Conservation (phyloP, 2,113 vertebrate species). For the Cathartes aura region DNA sequence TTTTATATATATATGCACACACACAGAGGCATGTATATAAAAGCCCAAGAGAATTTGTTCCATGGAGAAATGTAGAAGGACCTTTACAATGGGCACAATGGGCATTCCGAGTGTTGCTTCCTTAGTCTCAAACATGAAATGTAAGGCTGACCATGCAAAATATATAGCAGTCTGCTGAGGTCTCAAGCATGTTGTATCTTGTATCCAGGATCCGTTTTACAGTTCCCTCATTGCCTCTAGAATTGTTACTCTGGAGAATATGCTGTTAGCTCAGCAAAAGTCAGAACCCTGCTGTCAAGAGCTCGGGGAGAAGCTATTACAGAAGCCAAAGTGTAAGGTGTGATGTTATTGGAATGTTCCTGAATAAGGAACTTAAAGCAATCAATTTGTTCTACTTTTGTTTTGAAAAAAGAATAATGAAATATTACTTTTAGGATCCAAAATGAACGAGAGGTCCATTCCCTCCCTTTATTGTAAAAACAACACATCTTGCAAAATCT, state of each 20-base stretch:
- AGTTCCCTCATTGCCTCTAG: neutral
- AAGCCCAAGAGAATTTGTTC: neutral
- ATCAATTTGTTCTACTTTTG: neutral
- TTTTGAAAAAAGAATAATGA: neutral
- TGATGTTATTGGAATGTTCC: neutral
- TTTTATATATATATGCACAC: accelerated
- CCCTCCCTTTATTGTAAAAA: neutral
- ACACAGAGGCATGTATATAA: neutral
- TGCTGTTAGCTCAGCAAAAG: neutral
- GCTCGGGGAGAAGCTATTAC: neutral
- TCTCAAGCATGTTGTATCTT: neutral
- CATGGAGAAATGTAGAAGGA: neutral
- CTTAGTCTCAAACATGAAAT: neutral
- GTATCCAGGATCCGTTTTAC: neutral
- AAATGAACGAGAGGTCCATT: neutral
- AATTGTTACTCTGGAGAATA: neutral
- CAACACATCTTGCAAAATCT: neutral
- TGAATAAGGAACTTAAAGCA: neutral
- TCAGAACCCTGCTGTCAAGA: neutral
- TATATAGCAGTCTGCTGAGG: neutral
- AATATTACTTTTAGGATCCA: neutral
- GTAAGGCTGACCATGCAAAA: neutral
- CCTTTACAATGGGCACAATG: neutral
- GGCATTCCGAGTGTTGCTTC: neutral
- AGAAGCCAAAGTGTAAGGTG: neutral